phyloP scores from a whole-genome alignment of 2,797 vertebrate species.

The Takifugu ocellatus region DNA sequence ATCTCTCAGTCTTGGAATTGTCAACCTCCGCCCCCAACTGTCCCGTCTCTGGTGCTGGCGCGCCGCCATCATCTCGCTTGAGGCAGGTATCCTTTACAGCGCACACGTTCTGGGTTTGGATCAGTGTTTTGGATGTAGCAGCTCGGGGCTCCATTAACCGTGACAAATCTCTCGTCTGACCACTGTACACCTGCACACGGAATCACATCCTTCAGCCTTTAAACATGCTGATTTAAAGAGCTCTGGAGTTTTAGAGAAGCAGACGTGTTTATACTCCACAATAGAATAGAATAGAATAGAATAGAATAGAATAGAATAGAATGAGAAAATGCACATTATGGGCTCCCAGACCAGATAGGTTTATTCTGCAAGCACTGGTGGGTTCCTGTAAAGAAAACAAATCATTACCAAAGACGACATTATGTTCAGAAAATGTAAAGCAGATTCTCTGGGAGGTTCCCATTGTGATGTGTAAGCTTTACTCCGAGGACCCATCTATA shows the following conservation, averaged over 20 bases:
- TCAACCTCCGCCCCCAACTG: not conserved
- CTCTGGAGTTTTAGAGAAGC: not conserved
- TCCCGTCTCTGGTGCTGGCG: not conserved
- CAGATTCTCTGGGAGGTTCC: no score
- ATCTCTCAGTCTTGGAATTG: no score
- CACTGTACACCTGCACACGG: slow-evolving; percentile 3
- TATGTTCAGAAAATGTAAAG: no score
- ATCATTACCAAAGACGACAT: no score
- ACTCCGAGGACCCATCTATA: no score
- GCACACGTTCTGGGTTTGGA: not conserved
- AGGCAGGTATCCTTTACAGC: not conserved
- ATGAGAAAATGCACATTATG: no score
- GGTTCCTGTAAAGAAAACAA: no score
- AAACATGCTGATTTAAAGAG: not conserved
- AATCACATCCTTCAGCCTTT: not conserved
- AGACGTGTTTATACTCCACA: not conserved
- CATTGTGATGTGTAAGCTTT: no score
- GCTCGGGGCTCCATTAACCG: slow-evolving; percentile 9
- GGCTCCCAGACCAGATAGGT: no score
- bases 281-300: no score
- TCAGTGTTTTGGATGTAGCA: slow-evolving; percentile 7
- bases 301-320: no score
- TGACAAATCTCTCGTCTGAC: slow-evolving; percentile 11
- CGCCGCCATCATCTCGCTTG: not conserved
- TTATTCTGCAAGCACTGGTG: no score